Percentiles rank a stretch among this genome's conserved stretches.
Conservation (phyloP, 2,113 vertebrate species). For the Argyrosomus japonicus region DNA sequence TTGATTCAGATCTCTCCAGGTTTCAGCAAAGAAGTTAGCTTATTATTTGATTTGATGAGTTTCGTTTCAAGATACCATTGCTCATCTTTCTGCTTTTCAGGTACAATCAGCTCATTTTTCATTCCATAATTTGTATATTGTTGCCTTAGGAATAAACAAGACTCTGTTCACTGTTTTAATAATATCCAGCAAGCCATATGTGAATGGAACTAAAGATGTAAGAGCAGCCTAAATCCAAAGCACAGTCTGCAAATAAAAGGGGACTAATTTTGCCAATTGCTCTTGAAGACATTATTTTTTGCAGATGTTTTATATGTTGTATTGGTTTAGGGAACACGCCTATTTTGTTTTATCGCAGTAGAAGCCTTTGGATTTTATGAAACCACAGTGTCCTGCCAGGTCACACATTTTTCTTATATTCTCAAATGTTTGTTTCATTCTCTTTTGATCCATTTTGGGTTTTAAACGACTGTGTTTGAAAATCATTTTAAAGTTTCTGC, state of each 20-base stretch:
- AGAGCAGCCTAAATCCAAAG: conserved; percentile 78
- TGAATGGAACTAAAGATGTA: conserved; percentile 70
- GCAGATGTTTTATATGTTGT: conserved; percentile 62
- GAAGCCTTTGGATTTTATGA: conserved; percentile 48
- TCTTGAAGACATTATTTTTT: conserved; percentile 72
- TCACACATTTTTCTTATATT: conserved; percentile 32
- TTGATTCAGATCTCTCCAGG: conserved; percentile 80
- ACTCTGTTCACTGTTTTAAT: conserved; percentile 71
- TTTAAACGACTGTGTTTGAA: conserved; percentile 20
- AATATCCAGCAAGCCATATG: conserved; percentile 81
- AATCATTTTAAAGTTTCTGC: conserved; percentile 27
- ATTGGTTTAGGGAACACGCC: conserved; percentile 46
- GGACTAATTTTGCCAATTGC: conserved; percentile 69
- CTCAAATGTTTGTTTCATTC: conserved; percentile 10
- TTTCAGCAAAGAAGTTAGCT: conserved; percentile 77
- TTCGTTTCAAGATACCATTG: conserved; percentile 73
- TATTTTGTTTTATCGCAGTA: conserved; percentile 38
- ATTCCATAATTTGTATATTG: conserved; percentile 75
- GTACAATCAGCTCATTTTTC: conserved; percentile 67
- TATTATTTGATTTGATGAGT: conserved; percentile 82
- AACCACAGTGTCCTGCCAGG: conserved; percentile 30
- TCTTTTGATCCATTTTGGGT: conserved; percentile 26
- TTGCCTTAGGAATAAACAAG: conserved; percentile 84
- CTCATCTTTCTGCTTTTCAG: conserved; percentile 77
- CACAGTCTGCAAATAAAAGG: conserved; percentile 70